Percentiles rank a stretch among this genome's conserved stretches.
Conservation (phyloP, 2,888 invertebrate genomes). For the Macaria liturata region DNA sequence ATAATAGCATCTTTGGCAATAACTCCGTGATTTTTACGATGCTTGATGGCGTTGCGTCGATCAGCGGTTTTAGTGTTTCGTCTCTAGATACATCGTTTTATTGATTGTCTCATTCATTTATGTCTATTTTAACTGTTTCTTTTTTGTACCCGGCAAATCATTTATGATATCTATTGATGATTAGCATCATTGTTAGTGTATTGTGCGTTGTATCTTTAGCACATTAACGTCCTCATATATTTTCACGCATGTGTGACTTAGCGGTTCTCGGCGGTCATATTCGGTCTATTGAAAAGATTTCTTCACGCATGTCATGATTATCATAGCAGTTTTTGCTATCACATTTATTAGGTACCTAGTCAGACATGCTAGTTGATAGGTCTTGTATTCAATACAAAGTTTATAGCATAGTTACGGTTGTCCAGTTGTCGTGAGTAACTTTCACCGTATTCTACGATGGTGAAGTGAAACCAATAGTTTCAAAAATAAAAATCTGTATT, state of each 20-base stretch:
- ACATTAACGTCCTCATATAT: background rate
- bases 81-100: conserved; percentile 24
- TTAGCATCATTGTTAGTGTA: conserved; percentile 10
- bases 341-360: too few species aligned
- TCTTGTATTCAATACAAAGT: conserved; percentile 20
- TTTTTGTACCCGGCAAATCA: conserved; percentile 7
- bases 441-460: conserved; percentile 37
- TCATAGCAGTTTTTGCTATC: too few species aligned
- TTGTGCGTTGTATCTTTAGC: background rate
- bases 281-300: conserved; percentile 9
- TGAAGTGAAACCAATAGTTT: conserved; percentile 49
- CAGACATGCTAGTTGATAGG: conserved; percentile 12
- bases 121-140: conserved; percentile 14
- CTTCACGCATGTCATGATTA: conserved; percentile 8
- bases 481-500: too few species aligned
- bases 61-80: conserved; percentile 29
- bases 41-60: conserved; percentile 31
- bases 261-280: conserved; percentile 7
- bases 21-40: conserved; percentile 37
- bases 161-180: conserved; percentile 6
- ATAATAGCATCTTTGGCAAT: conserved; percentile 40
- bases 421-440: conserved; percentile 34
- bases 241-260: conserved; percentile 6
- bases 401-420: conserved; percentile 26
- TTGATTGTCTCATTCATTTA: conserved; percentile 17